Percentiles rank a stretch among this genome's conserved stretches.
phyloP scores from a whole-genome alignment of 1,140 invertebrate genomes.

The Ceratoteleas bidentatus region DNA sequence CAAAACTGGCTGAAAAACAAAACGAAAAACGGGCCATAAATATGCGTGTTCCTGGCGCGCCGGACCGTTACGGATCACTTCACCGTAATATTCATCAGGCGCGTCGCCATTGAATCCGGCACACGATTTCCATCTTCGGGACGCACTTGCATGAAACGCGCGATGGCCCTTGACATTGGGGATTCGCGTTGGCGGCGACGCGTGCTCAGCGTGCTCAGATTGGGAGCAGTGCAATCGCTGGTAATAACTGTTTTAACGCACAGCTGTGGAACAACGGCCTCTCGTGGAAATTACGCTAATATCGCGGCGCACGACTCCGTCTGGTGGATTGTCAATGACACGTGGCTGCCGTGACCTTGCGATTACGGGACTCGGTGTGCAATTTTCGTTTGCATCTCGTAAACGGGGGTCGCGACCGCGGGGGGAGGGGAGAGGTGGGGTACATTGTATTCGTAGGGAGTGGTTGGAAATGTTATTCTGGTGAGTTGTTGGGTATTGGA shows the following conservation, averaged over 20 bases:
- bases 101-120: conserved; percentile 39
- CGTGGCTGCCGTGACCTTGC: conserved; percentile 30
- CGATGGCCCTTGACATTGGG: conserved; percentile 28
- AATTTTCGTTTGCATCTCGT: conserved; percentile 12
- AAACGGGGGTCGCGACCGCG: too few species aligned
- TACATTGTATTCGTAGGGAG: too few species aligned
- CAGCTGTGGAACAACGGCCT: conserved; percentile 4
- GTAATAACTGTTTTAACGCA: conserved; percentile 30
- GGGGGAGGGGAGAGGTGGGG: too few species aligned
- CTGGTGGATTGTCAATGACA: background rate
- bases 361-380: conserved; percentile 26
- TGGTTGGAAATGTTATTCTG: too few species aligned
- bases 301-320: conserved; percentile 6
- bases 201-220: background rate
- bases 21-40: conserved; percentile 14
- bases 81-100: conserved; percentile 39
- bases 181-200: conserved; percentile 7
- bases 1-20: conserved; percentile 3
- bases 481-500: too few species aligned
- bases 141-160: conserved; percentile 4
- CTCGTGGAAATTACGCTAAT: conserved; percentile 22
- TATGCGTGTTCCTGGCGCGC: conserved; percentile 10
- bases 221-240: conserved; percentile 18
- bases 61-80: conserved; percentile 48
- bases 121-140: conserved; percentile 41